These are phyloP conservation scores for Natator depressus DNA, from an alignment of 2,113 vertebrate species.

Conservation along the genomic window DNA sequence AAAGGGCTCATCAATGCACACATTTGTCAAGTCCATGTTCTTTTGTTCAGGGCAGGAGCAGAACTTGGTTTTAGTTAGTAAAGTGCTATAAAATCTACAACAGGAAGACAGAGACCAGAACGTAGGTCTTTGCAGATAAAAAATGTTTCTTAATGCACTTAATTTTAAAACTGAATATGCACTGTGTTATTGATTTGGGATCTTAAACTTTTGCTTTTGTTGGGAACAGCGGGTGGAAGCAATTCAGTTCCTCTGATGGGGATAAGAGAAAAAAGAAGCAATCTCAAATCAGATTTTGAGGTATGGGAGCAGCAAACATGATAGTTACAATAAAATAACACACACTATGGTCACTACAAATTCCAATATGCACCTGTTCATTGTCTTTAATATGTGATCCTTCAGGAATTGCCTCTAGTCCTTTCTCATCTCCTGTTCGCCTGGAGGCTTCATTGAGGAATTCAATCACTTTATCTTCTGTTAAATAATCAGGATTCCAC, in stretches of 20 bases:
- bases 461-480: slow-evolving; percentile 92
- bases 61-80: neutral
- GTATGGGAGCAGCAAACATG: neutral
- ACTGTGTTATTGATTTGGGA: neutral
- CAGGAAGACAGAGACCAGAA: neutral
- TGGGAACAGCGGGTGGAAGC: neutral
- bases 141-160: neutral
- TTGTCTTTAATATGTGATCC: slow-evolving; percentile 97
- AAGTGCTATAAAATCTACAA: neutral
- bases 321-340: neutral
- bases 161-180: neutral
- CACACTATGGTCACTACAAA: neutral
- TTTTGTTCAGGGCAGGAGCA: neutral
- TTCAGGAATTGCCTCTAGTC: slow-evolving; percentile 93
- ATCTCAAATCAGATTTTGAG: neutral
- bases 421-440: slow-evolving; percentile 92
- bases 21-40: neutral
- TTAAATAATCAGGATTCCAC: slow-evolving; percentile 93
- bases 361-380: slow-evolving; percentile 86
- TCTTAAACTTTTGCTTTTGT: neutral
- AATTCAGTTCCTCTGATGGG: neutral
- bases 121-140: neutral
- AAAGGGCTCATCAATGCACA: neutral
- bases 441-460: slow-evolving; percentile 93
- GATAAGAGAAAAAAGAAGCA: neutral